Evolutionary conservation across 2,113 vertebrate species (phyloP).

Genomic region (Dicentrarchus labrax): DNA sequence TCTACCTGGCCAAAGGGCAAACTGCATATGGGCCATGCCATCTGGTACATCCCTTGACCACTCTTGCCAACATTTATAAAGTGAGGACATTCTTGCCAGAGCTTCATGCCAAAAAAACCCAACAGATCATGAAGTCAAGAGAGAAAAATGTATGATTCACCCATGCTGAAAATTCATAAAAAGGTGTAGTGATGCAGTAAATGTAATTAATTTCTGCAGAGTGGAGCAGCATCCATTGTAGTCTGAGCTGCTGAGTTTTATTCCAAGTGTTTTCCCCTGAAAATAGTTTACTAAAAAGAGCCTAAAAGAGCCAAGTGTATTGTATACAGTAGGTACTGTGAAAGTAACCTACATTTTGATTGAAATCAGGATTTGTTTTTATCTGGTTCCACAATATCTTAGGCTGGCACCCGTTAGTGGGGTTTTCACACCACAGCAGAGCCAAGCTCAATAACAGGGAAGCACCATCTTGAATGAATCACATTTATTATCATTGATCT

Average conservation of each 20-base stretch:
- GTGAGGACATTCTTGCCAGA: constrained; percentile 61
- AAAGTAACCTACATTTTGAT: constrained; percentile 19
- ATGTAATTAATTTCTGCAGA: constrained; percentile 51
- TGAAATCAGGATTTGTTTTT: constrained; percentile 49
- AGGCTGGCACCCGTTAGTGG: constrained; percentile 13
- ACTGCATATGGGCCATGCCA: constrained; percentile 79
- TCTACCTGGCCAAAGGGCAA: constrained; percentile 84
- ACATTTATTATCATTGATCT: constrained; percentile 75
- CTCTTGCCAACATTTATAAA: constrained; percentile 71
- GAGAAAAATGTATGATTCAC: constrained; percentile 47
- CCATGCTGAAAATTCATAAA: constrained; percentile 62
- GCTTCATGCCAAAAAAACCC: constrained; percentile 53
- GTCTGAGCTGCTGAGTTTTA: constrained; percentile 27
- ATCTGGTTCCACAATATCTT: constrained; percentile 24
- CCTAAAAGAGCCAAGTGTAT: not conserved
- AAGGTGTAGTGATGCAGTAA: constrained; percentile 56
- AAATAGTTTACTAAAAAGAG: constrained; percentile 17
- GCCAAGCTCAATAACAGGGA: constrained; percentile 58
- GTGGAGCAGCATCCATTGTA: constrained; percentile 31
- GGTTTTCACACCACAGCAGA: constrained; percentile 40
- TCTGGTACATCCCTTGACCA: constrained; percentile 78
- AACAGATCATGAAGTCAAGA: constrained; percentile 60
- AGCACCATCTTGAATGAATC: constrained; percentile 65
- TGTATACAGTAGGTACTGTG: not conserved
- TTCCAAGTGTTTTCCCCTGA: constrained; percentile 30